Evolutionary conservation across 2,888 invertebrate species (phyloP), one percentile per base, ranked within the genome.

Genomic region (Chrysotoxum bicinctum): DNA sequence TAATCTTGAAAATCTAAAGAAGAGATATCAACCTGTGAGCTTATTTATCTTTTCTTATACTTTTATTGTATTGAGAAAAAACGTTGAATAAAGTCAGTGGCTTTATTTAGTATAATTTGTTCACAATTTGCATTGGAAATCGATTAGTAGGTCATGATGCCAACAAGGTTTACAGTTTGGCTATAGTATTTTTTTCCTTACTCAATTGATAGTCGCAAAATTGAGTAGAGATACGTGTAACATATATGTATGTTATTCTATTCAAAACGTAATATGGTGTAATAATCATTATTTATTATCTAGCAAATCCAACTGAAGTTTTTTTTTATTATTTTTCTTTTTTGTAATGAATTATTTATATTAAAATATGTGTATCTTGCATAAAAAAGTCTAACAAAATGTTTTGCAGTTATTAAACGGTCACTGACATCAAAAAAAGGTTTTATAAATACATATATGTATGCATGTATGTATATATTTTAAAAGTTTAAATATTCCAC

Each of bases 121-220:
- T 64, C 56, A 48, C 37, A 70, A 73, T 66, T 50, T 58, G 45
- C 73, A 60, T 75, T 64, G 62, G 62, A 66, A 70, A 43, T 75
- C 79, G 83, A 70, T 58, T 45, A 79, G 56, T 84, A 40, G 79
- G 83, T 84, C 83, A 84, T 58, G 50, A 66, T 50, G 74, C 37
- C 30, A 43, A 43, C 56, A 48, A 69, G 48, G 64, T 70, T 26
- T 64, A 74, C 74, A 75, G 35, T 35, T 58, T 21, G 7, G 21
- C n/a, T 21, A 50, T 26, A 26, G 14, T 3, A 7, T 50, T 21
- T n/a, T 83, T 62, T 69, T 35, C 3, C 14, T 69, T 56, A 35
- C 16, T 35, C 23, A 32, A 50, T n/a, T 32, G 23, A 50, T 21
- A 23, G 30, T 16, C 19, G 16, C 9, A 37, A 23, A 30, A 16